Percentiles rank a stretch among this genome's conserved stretches.
phyloP scores from a whole-genome alignment of 2,797 vertebrate species.

The Rhadinocentrus ornatus region DNA sequence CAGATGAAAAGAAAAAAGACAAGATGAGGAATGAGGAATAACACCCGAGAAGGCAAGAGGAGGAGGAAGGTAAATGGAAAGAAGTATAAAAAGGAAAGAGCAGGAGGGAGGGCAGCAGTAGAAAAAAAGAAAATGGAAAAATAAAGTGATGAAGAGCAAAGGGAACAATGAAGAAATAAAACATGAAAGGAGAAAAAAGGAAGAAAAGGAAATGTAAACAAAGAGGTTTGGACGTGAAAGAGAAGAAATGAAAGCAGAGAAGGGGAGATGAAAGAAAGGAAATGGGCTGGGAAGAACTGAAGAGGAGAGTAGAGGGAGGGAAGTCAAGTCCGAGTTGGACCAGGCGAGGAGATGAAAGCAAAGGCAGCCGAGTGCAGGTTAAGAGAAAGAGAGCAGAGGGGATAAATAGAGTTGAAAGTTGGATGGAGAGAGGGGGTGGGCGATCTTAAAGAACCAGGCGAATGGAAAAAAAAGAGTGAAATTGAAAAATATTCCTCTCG shows the following conservation, averaged over 20 bases:
- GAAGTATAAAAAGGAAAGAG: too few species aligned
- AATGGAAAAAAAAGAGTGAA: constrained; percentile 21
- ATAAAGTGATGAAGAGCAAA: too few species aligned
- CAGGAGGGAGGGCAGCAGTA: too few species aligned
- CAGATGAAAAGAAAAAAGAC: not conserved
- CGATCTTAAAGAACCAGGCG: constrained; percentile 32
- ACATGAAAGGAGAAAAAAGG: not conserved
- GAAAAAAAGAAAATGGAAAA: not conserved
- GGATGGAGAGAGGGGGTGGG: constrained; percentile 11
- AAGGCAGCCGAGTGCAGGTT: constrained; percentile 40
- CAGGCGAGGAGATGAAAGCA: constrained; percentile 50
- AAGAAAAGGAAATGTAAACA: not conserved
- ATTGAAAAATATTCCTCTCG: constrained; percentile 23
- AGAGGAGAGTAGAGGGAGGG: constrained; percentile 22
- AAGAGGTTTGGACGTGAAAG: constrained; percentile 5
- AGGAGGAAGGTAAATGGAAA: not conserved
- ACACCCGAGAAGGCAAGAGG: not conserved
- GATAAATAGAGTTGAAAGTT: constrained; percentile 48
- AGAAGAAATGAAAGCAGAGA: constrained; percentile 9
- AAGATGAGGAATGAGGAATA: not conserved
- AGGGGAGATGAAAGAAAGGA: constrained; percentile 20
- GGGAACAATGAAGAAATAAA: too few species aligned
- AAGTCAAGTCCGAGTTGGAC: constrained; percentile 49
- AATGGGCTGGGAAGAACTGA: constrained; percentile 20
- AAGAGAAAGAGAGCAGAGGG: constrained; percentile 32